Evolutionary conservation across 2,113 vertebrate genomes (phyloP).

Genomic region (Paradoxurus hermaphroditus): DNA sequence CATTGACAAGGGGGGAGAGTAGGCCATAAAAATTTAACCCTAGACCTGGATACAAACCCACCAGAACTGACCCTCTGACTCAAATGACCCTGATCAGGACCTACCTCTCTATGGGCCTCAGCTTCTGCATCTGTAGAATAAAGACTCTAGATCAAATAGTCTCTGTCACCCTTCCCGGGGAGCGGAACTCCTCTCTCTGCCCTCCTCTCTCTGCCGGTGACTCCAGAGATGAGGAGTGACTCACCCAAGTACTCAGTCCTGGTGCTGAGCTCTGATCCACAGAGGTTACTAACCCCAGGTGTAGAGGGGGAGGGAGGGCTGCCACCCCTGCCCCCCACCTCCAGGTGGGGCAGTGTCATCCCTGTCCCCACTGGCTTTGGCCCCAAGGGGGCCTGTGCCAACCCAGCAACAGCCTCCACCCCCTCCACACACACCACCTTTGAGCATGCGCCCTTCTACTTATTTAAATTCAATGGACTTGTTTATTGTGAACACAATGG

Average conservation of each 20-base stretch:
- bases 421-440: background rate
- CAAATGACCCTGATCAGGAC: background rate
- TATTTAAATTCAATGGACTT: background rate
- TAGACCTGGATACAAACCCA: background rate
- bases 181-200: background rate
- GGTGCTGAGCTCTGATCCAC: background rate
- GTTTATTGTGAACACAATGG: background rate
- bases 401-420: constrained; percentile 26
- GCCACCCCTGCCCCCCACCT: background rate
- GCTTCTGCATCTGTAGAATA: background rate
- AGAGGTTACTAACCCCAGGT: background rate
- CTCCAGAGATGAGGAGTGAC: background rate
- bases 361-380: background rate
- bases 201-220: background rate
- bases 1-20: too few species aligned
- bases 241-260: background rate
- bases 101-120: background rate
- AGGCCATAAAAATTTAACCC: background rate
- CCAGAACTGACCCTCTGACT: background rate
- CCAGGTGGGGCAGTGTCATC: background rate
- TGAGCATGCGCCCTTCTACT: background rate
- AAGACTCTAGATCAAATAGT: background rate
- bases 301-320: too few species aligned
- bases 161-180: background rate
- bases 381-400: background rate